Percentiles rank a stretch among this genome's conserved stretches.
phyloP scores from a whole-genome alignment of 2,113 vertebrate genomes.

The Synodontis membranacea region DNA sequence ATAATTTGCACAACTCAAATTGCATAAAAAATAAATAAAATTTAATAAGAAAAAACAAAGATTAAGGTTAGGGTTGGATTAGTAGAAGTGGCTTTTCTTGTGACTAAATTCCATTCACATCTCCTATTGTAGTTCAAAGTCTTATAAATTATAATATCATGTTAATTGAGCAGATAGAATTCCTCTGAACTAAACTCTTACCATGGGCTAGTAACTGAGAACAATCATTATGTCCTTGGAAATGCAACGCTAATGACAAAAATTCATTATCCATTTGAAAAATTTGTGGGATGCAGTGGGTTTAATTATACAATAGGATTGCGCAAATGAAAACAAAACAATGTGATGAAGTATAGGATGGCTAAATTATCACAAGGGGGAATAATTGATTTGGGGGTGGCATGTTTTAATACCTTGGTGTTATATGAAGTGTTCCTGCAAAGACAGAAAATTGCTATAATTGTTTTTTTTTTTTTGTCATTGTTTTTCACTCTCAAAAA shows the following conservation, averaged over 20 bases:
- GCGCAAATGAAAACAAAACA: not conserved
- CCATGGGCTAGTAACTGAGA: not conserved
- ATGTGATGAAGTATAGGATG: not conserved
- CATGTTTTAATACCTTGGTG: not conserved
- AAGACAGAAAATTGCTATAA: not conserved
- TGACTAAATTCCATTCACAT: not conserved
- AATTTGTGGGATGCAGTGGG: not conserved
- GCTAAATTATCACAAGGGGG: not conserved
- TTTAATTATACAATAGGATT: not conserved
- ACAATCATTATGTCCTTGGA: not conserved
- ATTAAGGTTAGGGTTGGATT: not conserved
- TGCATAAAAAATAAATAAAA: not conserved
- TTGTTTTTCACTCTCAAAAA: no score
- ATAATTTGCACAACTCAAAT: not conserved
- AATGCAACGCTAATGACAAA: not conserved
- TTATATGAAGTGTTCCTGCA: not conserved
- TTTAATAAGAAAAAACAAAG: not conserved
- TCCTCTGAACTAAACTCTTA: not conserved
- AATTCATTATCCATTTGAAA: not conserved
- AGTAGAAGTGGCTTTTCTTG: not conserved
- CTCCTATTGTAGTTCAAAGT: not conserved
- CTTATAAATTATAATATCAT: not conserved
- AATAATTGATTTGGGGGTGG: not conserved
- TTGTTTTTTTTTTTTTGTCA: not conserved
- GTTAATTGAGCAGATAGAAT: not conserved